A percentile compares a stretch with the other conserved stretches of the same genome.
Conservation (phyloP, 2,797 vertebrate species). For the Trachurus trachurus region DNA sequence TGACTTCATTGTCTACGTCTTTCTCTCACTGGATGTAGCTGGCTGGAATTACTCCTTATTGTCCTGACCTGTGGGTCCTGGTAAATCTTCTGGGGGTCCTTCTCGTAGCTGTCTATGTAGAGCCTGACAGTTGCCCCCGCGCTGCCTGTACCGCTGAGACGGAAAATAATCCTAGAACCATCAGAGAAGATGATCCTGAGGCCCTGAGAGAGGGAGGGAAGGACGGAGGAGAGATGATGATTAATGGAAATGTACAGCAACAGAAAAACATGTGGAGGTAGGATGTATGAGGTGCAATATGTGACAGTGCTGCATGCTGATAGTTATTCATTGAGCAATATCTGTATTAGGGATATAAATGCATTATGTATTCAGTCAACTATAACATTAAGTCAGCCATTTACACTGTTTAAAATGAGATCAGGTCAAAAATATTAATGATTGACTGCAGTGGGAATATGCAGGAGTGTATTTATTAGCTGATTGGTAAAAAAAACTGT, state of each 20-base stretch:
- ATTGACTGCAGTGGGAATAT: not conserved
- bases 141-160: slow-evolving; percentile 97
- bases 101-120: slow-evolving; percentile 99
- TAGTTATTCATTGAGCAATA: slow-evolving; percentile 1
- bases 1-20: slow-evolving; percentile 48
- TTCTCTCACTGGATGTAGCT: slow-evolving; percentile 24
- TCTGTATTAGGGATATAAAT: not conserved
- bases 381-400: not conserved
- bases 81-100: slow-evolving; percentile 92
- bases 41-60: slow-evolving; percentile 20
- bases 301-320: not conserved
- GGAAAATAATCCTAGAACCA: slow-evolving; percentile 96
- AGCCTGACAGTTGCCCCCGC: slow-evolving; percentile 95
- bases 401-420: not conserved
- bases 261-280: slow-evolving; percentile 36
- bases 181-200: slow-evolving; percentile 96
- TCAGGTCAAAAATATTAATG: not conserved
- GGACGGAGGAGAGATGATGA: slow-evolving; percentile 15
- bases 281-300: slow-evolving; percentile 14
- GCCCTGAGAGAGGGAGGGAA: slow-evolving; percentile 84
- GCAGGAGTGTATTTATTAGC: not conserved
- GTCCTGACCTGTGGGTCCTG: slow-evolving; percentile 93
- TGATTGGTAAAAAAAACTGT: not conserved
- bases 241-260: slow-evolving; percentile 19
- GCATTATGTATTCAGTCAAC: not conserved